phyloP scores from a whole-genome alignment of 2,888 invertebrate genomes.

The Leptarthrus brevirostris region DNA sequence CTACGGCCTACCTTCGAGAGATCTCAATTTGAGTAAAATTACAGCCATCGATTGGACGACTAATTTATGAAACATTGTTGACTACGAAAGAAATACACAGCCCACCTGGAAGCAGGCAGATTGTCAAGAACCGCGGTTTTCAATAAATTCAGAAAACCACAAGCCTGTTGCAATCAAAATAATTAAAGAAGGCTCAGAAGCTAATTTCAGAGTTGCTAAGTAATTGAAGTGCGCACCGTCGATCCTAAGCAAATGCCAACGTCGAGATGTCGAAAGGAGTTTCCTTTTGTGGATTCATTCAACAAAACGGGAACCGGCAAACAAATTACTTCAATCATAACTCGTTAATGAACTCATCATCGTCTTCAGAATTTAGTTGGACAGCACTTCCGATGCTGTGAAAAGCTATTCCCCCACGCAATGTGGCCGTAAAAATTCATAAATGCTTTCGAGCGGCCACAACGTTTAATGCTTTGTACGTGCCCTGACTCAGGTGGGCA shows the following conservation, averaged over 20 bases:
- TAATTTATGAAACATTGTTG: conserved; percentile 8
- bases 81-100: no score
- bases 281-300: no score
- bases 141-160: no score
- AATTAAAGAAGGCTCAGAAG: no score
- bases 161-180: no score
- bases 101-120: no score
- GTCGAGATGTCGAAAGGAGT: no score
- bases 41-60: background rate
- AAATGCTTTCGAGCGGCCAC: background rate
- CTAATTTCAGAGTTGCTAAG: no score
- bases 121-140: no score
- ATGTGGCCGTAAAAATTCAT: conserved; percentile 9
- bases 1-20: background rate
- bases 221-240: no score
- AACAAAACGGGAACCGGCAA: background rate
- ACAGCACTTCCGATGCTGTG: conserved; percentile 19
- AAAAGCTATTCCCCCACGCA: conserved; percentile 16
- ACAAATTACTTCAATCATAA: background rate
- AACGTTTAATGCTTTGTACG: conserved; percentile 20
- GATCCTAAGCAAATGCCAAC: no score
- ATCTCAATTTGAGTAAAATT: conserved; percentile 23
- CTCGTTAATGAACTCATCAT: conserved; percentile 25
- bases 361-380: conserved; percentile 1
- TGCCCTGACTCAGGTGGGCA: background rate